Evolutionary conservation across 2,888 invertebrate genomes (phyloP), one percentile per base, ranked within the genome.

Genomic region (Hedychridium roseum): DNA sequence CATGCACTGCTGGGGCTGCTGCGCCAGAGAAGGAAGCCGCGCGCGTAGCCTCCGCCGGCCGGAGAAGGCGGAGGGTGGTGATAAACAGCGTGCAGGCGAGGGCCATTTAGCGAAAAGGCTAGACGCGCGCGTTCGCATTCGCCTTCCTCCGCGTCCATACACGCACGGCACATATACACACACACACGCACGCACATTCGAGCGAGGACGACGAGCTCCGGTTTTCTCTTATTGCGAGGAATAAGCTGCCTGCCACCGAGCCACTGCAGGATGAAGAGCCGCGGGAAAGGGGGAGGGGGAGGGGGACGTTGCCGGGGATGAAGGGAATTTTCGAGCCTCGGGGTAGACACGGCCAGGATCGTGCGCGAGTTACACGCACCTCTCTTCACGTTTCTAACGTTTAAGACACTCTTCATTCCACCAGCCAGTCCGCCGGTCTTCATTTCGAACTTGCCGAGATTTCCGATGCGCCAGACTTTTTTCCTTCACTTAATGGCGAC

Each of bases 201-300:
- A 53, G 26, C 46, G 51, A 51, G 49, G 36, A 54, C 51, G 51
- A 44, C 50, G 51, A 58, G 51, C 51, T 38, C 40, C 41, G 50
- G 51, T 50, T 62, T 67, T 66, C 67, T 68, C 68, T 70, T 65
- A 70, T 70, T 71, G 69, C 63, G 66, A 69, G 65, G 57, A 67
- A 68, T 63, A 68, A 72, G 66, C 70, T 59, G 55, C 45, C 65
- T 50, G 51, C 57, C 56, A 52, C 49, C 43, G 44, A 52, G 45
- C 42, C n/a, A n/a, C n/a, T n/a, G n/a, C n/a, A n/a, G n/a, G n/a
- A n/a, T n/a, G 50, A 28, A 39, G 31, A 43, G 41, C n/a, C n/a
- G 42, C 45, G 37, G 18, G 28, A 39, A 9, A 26, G 32, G n/a
- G 17, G 32, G 21, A 21, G 15, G 21, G n/a, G 26, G 41, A 46